A percentile compares a stretch with the other conserved stretches of the same genome.
Conservation (phyloP, 2,113 vertebrate genomes). For the Murina feae region DNA sequence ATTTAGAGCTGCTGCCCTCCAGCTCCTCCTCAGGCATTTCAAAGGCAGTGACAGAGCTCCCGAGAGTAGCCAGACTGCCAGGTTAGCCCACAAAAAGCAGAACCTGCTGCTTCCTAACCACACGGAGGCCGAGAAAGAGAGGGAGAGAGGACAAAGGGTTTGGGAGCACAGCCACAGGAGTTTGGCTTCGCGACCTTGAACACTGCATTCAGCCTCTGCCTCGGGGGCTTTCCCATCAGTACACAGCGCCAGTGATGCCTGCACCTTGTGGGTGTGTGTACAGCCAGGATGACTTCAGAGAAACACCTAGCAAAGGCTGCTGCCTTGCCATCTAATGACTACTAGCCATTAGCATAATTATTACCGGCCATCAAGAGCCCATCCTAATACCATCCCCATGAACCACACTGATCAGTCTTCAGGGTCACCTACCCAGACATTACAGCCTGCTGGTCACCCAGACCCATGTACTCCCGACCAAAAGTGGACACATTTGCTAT, state of each 20-base stretch:
- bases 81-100: not conserved
- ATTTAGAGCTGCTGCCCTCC: not conserved
- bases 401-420: not conserved
- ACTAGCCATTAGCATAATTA: not conserved
- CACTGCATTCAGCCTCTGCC: not conserved
- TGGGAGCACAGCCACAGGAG: not conserved
- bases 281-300: not conserved
- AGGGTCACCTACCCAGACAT: not conserved
- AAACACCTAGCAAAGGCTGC: not conserved
- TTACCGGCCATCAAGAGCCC: not conserved
- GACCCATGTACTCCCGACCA: fast-evolving
- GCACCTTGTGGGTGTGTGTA: too few relatives aligned
- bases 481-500: not conserved
- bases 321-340: not conserved
- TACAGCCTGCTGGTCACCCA: not conserved
- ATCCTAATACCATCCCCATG: not conserved
- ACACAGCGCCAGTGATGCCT: not conserved
- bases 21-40: not conserved
- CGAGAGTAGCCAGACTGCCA: not conserved
- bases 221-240: too few relatives aligned
- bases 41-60: not conserved
- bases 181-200: too few relatives aligned
- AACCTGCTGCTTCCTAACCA: not conserved
- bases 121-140: not conserved
- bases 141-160: not conserved